Evolutionary conservation across 2,113 vertebrate species (phyloP).

Genomic region (pig (Sus scrofa)): DNA sequence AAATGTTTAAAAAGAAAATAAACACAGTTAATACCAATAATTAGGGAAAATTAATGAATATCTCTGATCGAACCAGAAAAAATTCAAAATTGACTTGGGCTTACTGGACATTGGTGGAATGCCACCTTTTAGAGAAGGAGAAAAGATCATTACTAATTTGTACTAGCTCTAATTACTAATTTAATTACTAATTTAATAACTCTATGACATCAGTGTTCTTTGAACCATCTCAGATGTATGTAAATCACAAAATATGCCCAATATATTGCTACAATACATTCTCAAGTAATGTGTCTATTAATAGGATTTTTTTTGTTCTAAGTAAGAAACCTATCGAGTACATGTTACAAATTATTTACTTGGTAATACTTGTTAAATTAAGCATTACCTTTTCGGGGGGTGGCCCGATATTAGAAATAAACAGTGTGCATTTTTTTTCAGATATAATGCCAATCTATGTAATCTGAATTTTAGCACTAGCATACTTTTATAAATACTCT

Average conservation of each 20-base stretch:
- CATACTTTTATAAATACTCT: slow-evolving; percentile 59
- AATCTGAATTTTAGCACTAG: slow-evolving; percentile 59
- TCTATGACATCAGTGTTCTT: slow-evolving; percentile 33
- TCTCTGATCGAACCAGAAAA: slow-evolving; percentile 52
- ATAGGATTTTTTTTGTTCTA: slow-evolving; percentile 29
- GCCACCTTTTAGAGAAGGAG: slow-evolving; percentile 53
- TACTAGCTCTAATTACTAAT: slow-evolving; percentile 65
- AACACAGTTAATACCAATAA: slow-evolving; percentile 37
- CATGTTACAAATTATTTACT: slow-evolving; percentile 32
- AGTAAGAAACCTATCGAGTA: slow-evolving; percentile 46
- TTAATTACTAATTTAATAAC: slow-evolving; percentile 64
- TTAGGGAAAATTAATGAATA: slow-evolving; percentile 51
- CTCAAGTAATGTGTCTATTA: slow-evolving; percentile 53
- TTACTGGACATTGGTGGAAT: slow-evolving; percentile 55
- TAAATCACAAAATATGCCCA: slow-evolving; percentile 56
- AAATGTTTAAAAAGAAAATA: slow-evolving; percentile 40
- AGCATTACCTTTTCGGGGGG: neutral
- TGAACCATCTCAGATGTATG: slow-evolving; percentile 61
- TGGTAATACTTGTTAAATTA: slow-evolving; percentile 62
- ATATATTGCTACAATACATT: neutral
- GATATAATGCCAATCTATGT: neutral
- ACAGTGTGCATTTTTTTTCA: slow-evolving; percentile 59
- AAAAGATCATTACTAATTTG: slow-evolving; percentile 64
- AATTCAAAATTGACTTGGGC: slow-evolving; percentile 34
- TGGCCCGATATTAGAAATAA: slow-evolving; percentile 8